Conservation (phyloP, 1,140 invertebrate genomes). For the Drosophila nebulosa region DNA sequence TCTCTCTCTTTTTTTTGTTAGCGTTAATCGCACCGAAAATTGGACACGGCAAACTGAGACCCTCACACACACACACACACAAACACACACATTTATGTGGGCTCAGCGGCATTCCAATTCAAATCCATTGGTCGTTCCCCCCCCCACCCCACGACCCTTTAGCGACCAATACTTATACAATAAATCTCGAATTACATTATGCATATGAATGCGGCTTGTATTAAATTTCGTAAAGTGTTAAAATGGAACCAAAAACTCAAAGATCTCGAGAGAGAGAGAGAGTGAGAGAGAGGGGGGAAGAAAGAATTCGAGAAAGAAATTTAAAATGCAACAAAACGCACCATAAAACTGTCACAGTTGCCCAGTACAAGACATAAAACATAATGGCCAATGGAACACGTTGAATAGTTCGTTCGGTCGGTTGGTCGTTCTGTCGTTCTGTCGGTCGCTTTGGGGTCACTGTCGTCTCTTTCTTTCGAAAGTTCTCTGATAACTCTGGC, state of each 20-base stretch:
- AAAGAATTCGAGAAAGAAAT: slow-evolving; percentile 36
- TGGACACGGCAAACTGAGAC: slow-evolving; percentile 40
- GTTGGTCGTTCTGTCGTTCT: background rate
- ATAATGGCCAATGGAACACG: slow-evolving; percentile 44
- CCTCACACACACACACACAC: too few species aligned
- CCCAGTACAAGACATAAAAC: slow-evolving; percentile 52
- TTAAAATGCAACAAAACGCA: slow-evolving; percentile 53
- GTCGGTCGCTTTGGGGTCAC: slow-evolving; percentile 43
- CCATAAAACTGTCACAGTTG: slow-evolving; percentile 71
- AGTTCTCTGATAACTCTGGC: slow-evolving; percentile 49
- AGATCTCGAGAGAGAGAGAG: background rate
- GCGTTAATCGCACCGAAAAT: slow-evolving; percentile 75
- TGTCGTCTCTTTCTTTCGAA: slow-evolving; percentile 47
- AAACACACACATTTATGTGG: slow-evolving; percentile 63
- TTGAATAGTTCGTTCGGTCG: too few species aligned
- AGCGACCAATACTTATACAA: slow-evolving; percentile 57
- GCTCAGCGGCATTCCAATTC: slow-evolving; percentile 30
- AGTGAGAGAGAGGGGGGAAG: background rate
- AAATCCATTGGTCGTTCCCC: slow-evolving; percentile 15
- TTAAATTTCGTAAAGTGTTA: slow-evolving; percentile 74
- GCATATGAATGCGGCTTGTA: slow-evolving; percentile 70
- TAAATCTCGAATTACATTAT: slow-evolving; percentile 74
- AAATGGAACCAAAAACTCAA: slow-evolving; percentile 33
- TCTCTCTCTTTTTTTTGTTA: background rate
- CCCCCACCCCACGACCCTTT: slow-evolving; percentile 12